A percentile compares a stretch with the other conserved stretches of the same genome.
Conservation (phyloP, 2,797 vertebrate genomes). For the Ammospiza maritima region DNA sequence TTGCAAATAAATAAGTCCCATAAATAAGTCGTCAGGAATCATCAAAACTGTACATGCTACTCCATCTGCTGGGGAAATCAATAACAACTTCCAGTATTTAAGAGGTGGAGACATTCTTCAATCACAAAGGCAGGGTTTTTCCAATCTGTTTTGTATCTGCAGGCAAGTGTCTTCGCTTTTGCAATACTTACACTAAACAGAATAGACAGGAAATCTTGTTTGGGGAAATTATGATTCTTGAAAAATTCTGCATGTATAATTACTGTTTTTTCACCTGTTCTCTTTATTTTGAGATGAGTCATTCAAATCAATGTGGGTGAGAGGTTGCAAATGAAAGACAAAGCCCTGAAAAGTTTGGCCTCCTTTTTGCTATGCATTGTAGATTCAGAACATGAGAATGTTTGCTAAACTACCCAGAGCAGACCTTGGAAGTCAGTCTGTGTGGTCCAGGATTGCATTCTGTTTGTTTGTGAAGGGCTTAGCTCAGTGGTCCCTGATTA, state of each 20-base stretch:
- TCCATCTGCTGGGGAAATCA: slow-evolving; percentile 68
- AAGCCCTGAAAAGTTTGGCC: not conserved
- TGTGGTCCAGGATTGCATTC: not conserved
- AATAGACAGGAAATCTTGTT: not conserved
- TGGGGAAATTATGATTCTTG: not conserved
- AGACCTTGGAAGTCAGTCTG: not conserved
- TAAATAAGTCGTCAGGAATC: not conserved
- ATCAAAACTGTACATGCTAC: slow-evolving; percentile 50
- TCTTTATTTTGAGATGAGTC: not conserved
- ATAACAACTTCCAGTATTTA: slow-evolving; percentile 30
- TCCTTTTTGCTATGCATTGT: not conserved
- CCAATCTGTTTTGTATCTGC: not conserved
- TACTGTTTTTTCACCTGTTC: not conserved
- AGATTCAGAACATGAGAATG: not conserved
- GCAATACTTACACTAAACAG: not conserved
- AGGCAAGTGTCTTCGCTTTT: not conserved
- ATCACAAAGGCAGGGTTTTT: not conserved
- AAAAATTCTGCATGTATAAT: not conserved
- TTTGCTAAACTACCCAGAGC: not conserved
- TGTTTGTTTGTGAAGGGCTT: not conserved
- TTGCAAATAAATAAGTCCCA: not conserved
- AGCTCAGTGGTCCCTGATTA: not conserved
- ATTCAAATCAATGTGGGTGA: not conserved
- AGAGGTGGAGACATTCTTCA: not conserved
- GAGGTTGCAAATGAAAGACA: not conserved